Conservation (phyloP, 2,113 vertebrate genomes). For the Tiliqua scincoides region DNA sequence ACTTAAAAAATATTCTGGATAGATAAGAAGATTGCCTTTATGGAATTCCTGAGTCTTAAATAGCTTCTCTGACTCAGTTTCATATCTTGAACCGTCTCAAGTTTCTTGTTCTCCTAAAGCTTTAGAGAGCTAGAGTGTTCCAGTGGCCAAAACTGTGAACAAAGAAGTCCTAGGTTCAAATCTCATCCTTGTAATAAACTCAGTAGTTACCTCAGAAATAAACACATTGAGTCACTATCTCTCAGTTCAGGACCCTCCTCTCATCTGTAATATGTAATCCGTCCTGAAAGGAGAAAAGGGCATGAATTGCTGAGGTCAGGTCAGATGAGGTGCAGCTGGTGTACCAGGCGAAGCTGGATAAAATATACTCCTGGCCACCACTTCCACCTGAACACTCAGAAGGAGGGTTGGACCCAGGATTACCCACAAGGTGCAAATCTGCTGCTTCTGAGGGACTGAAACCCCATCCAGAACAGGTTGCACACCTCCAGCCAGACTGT, state of each 20-base stretch:
- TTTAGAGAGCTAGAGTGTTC: neutral
- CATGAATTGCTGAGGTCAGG: neutral
- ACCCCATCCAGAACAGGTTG: no score
- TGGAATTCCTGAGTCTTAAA: neutral
- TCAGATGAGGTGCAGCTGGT: no score
- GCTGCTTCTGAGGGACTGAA: no score
- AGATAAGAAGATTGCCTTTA: neutral
- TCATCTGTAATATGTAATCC: no score
- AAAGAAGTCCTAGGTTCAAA: neutral
- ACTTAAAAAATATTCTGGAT: neutral
- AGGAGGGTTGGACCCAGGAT: no score
- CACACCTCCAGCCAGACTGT: no score
- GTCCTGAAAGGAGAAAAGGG: no score
- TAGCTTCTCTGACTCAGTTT: neutral
- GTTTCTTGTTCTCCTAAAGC: neutral
- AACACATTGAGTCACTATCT: neutral
- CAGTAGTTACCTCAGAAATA: no score
- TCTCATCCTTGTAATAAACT: neutral
- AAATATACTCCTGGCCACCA: no score
- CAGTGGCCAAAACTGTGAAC: neutral
- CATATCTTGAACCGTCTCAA: neutral
- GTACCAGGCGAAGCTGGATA: no score
- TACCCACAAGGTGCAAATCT: no score
- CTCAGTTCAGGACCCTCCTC: neutral
- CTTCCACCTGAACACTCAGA: no score